Evolutionary conservation across 2,113 vertebrate genomes (phyloP), one percentile per base, ranked within the genome.

Genomic region (Cyprinodon brontotheroides): DNA sequence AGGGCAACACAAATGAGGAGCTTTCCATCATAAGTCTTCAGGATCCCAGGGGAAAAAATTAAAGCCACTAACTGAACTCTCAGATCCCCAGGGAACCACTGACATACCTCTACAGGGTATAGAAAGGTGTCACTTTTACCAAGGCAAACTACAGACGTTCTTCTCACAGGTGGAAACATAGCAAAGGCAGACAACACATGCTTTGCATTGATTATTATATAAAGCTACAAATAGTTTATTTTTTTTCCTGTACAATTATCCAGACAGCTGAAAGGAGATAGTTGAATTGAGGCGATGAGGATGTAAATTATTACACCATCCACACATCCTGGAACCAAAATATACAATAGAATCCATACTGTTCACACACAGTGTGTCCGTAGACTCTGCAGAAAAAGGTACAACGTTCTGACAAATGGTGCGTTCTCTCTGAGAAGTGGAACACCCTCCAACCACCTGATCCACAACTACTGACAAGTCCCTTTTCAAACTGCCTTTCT

Each of bases 401-500:
- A 74, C 20, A 86, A 85, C 69, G 68, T 74, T 81, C 88, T 82
- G 87, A 91, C 73, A 92, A 80, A 83, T 40, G 43, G 87, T 77
- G 78, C 78, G 43, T 88, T 89, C 79, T 81, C 77, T 79, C 77
- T 76, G 72, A 90, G 89, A 93, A 89, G 87, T 93, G 89, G 92
- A 91, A 89, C 92, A 92, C 79, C 85, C 88, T 87, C 82, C 89
- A 88, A 89, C 81, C 81, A 89, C 79, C 80, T 39, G 78, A 88
- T 87, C 87, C 86, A 87, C 87, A 84, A 61, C 74, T 69, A 71
- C 78, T 84, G 87, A 92, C 90, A 84, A 88, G 82, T 89, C 83
- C 79, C 83, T 92, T 29, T 93, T 92, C 86, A 93, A 87, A 83
- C 78, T 69, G 77, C 88, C 82, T 92, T 93, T 94, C 88, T 92